Conservation (phyloP, 1,140 invertebrate genomes). For the Drosophila insularis region DNA sequence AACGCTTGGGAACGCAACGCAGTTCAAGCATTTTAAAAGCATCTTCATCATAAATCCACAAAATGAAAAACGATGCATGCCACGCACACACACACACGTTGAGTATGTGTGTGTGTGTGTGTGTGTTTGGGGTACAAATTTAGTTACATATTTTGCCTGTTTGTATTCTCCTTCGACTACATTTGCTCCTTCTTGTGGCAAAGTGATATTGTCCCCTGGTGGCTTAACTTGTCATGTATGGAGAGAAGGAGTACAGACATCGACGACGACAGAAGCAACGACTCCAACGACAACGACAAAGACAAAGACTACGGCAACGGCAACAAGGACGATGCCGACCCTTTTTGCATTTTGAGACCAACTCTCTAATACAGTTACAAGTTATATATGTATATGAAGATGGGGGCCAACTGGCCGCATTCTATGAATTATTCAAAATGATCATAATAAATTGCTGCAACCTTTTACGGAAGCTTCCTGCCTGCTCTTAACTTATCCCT, state of each 20-base stretch:
- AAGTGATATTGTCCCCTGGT: conserved; percentile 77
- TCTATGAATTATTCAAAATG: conserved; percentile 64
- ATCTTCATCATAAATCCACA: conserved; percentile 76
- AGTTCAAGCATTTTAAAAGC: conserved; percentile 70
- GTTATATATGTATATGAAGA: neutral
- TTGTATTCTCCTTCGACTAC: conserved; percentile 30
- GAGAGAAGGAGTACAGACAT: conserved; percentile 28
- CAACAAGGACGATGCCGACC: conserved; percentile 34
- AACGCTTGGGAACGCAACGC: conserved; percentile 28
- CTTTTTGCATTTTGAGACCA: conserved; percentile 57
- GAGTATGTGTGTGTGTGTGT: neutral
- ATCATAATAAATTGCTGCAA: conserved; percentile 68
- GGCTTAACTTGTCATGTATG: conserved; percentile 71
- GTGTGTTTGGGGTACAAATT: conserved; percentile 55
- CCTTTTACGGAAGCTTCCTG: conserved; percentile 31
- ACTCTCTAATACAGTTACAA: conserved; percentile 44
- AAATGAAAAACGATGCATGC: conserved; percentile 60
- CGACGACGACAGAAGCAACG: neutral
- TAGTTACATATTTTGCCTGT: conserved; percentile 62
- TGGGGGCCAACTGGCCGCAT: conserved; percentile 29
- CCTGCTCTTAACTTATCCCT: conserved; percentile 27
- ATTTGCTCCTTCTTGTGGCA: conserved; percentile 40
- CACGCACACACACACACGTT: conserved; percentile 22
- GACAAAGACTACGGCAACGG: neutral
- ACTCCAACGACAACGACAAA: no score